Evolutionary conservation across 2,888 invertebrate genomes (phyloP).

Genomic region (Nebria salina): DNA sequence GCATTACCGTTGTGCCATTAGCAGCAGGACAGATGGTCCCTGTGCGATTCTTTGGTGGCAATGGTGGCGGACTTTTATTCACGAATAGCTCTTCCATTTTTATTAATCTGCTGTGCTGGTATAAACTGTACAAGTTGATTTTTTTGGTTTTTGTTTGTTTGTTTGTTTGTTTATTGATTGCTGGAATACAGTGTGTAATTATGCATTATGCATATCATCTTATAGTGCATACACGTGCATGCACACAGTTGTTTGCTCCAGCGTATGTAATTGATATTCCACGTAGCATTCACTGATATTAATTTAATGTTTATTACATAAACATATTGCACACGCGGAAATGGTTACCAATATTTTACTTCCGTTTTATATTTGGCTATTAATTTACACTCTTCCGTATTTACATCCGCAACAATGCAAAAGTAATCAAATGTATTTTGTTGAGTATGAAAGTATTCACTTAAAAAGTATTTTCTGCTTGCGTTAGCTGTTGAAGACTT

Average conservation of each 20-base stretch:
- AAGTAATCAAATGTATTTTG: too few species aligned
- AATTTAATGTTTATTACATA: neutral
- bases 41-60: slow-evolving; percentile 67
- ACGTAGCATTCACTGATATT: neutral
- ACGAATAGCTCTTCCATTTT: slow-evolving; percentile 25
- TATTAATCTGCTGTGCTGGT: neutral
- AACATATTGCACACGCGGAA: neutral
- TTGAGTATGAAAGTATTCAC: too few species aligned
- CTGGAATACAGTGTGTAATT: neutral
- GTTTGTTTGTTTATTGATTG: too few species aligned
- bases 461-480: too few species aligned
- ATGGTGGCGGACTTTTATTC: slow-evolving; percentile 61
- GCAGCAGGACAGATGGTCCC: slow-evolving; percentile 54
- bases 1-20: slow-evolving; percentile 64
- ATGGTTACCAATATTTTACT: neutral
- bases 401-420: neutral
- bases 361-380: neutral
- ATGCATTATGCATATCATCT: neutral
- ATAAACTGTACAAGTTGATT: neutral
- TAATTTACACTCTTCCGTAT: neutral
- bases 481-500: too few species aligned
- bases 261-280: neutral
- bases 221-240: neutral
- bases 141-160: too few species aligned
- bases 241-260: neutral